Base-by-base conservation (phyloP, 1,140 invertebrate species). In the Camponotus floridanus region DNA sequence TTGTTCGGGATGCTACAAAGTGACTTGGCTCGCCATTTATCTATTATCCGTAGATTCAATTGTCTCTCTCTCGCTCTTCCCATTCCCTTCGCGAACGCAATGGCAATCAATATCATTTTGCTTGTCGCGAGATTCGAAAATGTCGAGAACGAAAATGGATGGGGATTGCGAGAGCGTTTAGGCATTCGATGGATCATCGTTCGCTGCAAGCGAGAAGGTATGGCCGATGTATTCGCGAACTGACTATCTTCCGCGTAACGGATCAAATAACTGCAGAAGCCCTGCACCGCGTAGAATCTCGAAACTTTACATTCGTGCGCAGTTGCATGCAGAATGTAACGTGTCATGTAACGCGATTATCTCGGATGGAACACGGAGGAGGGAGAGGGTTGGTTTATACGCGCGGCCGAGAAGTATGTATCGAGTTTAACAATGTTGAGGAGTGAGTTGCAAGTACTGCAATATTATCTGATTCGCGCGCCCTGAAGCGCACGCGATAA, bases 1-100 rank as follows among this genome's bases (percentile, higher is more conserved):
- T 57, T 26, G 76, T 68, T 33, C 18, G 13, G 36, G 48, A 42
- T 74, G 59, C 76, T 67, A 87, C 84, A 62, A 86, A 86, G 85
- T 64, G 61, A 85, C 64, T 59, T 26, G 36, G 67, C 57, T 68
- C 59, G 83, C 88, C 70, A 89, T 88, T 88, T 86, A 83, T 48
- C 59, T 62, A 61, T 48, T 79, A 71, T 51, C 71, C 61, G 33
- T 84, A 78, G 84, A 88, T 89, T 81, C 84, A 88, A 89, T 88
- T 89, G 78, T 73, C 26, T 26, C 26, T 26, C 36, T 48, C 18
- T 55, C 13, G 61, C 31, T 39, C 62, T 73, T 57, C 51, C 39
- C 55, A 31, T 33, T 3, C 33, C 18, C 13, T 36, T 26, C 68
- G 59, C 26, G 62, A 70, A 8, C 21, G n/a, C 39, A n/a, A 7